Evolutionary conservation across 2,888 invertebrate species (phyloP).

Genomic region (Xanthorhoe designata): DNA sequence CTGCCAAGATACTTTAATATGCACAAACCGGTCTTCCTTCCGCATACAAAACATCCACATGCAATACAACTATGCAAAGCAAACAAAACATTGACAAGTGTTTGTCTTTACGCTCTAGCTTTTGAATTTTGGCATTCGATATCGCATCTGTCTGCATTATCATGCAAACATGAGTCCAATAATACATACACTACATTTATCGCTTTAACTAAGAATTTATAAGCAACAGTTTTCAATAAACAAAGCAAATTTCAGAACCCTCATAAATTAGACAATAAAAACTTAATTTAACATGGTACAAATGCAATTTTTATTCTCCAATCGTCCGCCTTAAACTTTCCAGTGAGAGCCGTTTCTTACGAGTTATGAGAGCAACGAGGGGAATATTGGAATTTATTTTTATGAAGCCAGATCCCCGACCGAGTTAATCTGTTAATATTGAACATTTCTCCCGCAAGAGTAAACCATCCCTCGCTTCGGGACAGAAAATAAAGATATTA

Average conservation of each 20-base stretch:
- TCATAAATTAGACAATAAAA: conserved; percentile 76
- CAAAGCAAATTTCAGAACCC: conserved; percentile 39
- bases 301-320: conserved; percentile 80
- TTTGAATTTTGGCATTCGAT: conserved; percentile 22
- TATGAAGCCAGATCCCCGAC: conserved; percentile 73
- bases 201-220: conserved; percentile 33
- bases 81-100: conserved; percentile 21
- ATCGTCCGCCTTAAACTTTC: conserved; percentile 79
- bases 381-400: conserved; percentile 80
- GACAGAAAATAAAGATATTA: conserved; percentile 37
- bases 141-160: conserved; percentile 12
- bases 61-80: conserved; percentile 25
- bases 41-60: conserved; percentile 29
- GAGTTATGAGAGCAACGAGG: conserved; percentile 77
- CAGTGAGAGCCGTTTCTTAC: conserved; percentile 74
- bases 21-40: conserved; percentile 29
- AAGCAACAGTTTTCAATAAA: conserved; percentile 41
- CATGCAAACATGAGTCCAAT: neutral
- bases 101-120: conserved; percentile 21
- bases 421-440: conserved; percentile 81
- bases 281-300: conserved; percentile 77
- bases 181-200: neutral
- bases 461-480: conserved; percentile 55
- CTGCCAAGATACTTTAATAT: conserved; percentile 35
- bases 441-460: conserved; percentile 72